Evolutionary conservation across 1,140 invertebrate species (phyloP).

Genomic region (Parasteatoda tepidariorum): DNA sequence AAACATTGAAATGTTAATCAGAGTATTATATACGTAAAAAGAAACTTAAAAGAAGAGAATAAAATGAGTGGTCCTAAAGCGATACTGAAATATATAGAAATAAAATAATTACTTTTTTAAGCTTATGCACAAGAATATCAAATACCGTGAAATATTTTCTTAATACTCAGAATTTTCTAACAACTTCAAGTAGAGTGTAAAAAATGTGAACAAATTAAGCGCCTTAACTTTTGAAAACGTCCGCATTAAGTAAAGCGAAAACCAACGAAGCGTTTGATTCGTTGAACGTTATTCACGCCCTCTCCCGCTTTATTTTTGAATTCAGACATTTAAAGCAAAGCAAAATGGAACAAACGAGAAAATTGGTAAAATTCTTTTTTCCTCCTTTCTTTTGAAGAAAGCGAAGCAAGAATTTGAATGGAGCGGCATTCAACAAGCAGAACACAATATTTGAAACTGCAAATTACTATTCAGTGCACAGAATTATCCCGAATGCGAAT

Average conservation of each 20-base stretch:
- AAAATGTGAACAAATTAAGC: neutral
- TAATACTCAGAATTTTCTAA: too few species aligned
- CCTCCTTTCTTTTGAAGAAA: neutral
- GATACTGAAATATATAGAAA: too few species aligned
- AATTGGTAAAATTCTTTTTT: neutral
- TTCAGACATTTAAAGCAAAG: constrained; percentile 4
- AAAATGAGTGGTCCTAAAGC: too few species aligned
- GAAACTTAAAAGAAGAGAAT: too few species aligned
- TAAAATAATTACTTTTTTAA: too few species aligned
- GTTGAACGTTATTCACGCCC: neutral
- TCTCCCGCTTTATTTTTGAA: neutral
- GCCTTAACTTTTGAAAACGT: neutral
- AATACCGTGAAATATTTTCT: too few species aligned
- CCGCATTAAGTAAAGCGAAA: neutral
- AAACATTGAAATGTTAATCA: too few species aligned
- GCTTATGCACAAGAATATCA: too few species aligned
- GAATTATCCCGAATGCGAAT: constrained; percentile 44
- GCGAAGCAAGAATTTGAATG: neutral
- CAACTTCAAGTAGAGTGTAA: too few species aligned
- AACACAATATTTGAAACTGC: constrained; percentile 15
- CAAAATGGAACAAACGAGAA: neutral
- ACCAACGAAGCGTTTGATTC: neutral
- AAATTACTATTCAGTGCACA: constrained; percentile 51
- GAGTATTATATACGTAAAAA: too few species aligned
- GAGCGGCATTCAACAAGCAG: constrained; percentile 25